phyloP scores from a whole-genome alignment of 2,888 invertebrate genomes.

The Camponotus fellah region DNA sequence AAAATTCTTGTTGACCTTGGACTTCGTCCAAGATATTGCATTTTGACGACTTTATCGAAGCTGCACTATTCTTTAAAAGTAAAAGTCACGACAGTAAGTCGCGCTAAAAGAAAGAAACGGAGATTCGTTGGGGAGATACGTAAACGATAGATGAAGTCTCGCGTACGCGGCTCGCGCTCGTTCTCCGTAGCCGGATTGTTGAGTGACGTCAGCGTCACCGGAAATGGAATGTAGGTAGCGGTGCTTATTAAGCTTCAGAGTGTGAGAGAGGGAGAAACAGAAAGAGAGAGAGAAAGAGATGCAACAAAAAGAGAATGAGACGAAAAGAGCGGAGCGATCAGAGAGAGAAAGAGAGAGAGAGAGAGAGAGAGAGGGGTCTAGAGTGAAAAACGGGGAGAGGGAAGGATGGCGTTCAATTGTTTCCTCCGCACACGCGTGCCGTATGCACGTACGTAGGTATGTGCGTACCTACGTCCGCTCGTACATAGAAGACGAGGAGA shows the following conservation, averaged over 20 bases:
- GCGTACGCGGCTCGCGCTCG: constrained; percentile 73
- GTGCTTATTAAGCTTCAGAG: constrained; percentile 84
- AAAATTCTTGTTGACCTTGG: not conserved
- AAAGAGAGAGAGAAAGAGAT: constrained; percentile 62
- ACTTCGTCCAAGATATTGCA: not conserved
- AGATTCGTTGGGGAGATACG: constrained; percentile 65
- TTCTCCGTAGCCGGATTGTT: constrained; percentile 80
- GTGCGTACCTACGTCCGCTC: constrained; percentile 75
- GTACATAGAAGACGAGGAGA: constrained; percentile 48
- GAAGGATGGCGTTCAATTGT: constrained; percentile 83
- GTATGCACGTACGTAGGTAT: constrained; percentile 79
- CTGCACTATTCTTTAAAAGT: constrained; percentile 23
- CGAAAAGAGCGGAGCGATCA: constrained; percentile 50
- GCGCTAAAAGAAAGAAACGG: constrained; percentile 18
- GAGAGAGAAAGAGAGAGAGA: constrained; percentile 43
- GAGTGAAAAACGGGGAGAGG: constrained; percentile 64
- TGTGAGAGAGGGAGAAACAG: constrained; percentile 49
- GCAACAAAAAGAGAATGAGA: constrained; percentile 54
- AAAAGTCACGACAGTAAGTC: constrained; percentile 8
- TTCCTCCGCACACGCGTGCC: constrained; percentile 85
- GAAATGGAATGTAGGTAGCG: constrained; percentile 86
- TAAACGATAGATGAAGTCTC: constrained; percentile 69
- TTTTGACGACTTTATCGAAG: constrained; percentile 2
- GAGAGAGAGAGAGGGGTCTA: constrained; percentile 54
- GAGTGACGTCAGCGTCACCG: constrained; percentile 85